phyloP scores from a whole-genome alignment of 64 coral and sea anemone genomes.

The Pachyseris speciosa region DNA sequence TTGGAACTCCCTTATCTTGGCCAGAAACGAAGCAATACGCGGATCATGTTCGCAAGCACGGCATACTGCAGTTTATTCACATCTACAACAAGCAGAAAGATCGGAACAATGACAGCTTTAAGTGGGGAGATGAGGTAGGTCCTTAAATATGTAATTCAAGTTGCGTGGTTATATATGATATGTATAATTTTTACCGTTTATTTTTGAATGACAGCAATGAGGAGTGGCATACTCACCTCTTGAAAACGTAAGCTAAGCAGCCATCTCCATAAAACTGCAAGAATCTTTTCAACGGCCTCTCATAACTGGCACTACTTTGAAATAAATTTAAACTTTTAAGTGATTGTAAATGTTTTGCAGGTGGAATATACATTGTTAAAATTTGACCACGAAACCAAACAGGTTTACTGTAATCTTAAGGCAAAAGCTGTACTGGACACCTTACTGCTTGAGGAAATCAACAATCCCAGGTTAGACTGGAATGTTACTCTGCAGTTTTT shows the following conservation, averaged over 20 bases:
- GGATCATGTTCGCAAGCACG: conserved; percentile 89
- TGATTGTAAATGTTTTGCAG: no score
- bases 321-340: no score
- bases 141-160: no score
- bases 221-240: no score
- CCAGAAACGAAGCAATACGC: conserved; percentile 91
- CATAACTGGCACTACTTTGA: no score
- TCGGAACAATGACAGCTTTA: conserved; percentile 90
- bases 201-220: no score
- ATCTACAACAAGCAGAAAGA: conserved; percentile 76
- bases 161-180: no score
- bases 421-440: conserved; percentile 62
- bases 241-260: no score
- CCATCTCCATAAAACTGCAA: no score
- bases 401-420: conserved; percentile 71
- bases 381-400: conserved; percentile 94
- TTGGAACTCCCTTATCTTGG: conserved; percentile 91
- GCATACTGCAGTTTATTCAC: conserved; percentile 90
- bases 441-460: conserved; percentile 76
- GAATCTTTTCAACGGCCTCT: no score
- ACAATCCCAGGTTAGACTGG: conserved; percentile 90
- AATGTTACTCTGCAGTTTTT: no score
- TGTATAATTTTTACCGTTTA: no score
- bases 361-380: conserved; percentile 94
- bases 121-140: conserved; percentile 98